phyloP scores from a whole-genome alignment of 2,888 invertebrate species.

The Drosophila mettleri region DNA sequence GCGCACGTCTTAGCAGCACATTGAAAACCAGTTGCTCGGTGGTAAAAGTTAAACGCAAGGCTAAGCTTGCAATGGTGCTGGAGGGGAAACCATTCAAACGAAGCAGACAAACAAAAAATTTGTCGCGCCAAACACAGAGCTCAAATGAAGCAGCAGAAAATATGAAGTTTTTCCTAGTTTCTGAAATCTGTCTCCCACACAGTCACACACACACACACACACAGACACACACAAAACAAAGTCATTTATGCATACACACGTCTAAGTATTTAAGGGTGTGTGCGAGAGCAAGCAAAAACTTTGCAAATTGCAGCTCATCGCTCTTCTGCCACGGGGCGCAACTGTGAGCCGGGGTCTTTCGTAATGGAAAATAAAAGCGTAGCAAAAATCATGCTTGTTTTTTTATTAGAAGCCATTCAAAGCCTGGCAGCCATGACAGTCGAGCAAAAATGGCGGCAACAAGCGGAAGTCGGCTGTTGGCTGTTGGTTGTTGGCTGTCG shows the following conservation, averaged over 20 bases:
- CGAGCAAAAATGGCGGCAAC: constrained; percentile 71
- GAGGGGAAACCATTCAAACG: constrained; percentile 18
- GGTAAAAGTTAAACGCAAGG: constrained; percentile 9
- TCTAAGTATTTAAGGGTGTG: constrained; percentile 6
- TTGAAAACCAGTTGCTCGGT: constrained; percentile 45
- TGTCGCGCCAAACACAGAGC: constrained; percentile 56
- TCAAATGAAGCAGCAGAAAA: constrained; percentile 70
- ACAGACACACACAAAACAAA: constrained; percentile 7
- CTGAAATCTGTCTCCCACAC: constrained; percentile 4
- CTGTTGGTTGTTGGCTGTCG: constrained; percentile 56
- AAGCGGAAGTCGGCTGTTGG: constrained; percentile 73
- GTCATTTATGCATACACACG: constrained; percentile 13
- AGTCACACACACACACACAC: too few species aligned
- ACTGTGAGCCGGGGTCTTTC: background rate
- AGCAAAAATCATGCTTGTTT: constrained; percentile 67
- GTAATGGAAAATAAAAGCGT: constrained; percentile 76
- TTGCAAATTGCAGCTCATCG: constrained; percentile 77
- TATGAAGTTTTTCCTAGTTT: constrained; percentile 68
- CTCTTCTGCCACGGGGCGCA: constrained; percentile 34
- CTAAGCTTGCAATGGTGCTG: background rate
- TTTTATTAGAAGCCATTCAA: constrained; percentile 75
- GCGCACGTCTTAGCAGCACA: constrained; percentile 34
- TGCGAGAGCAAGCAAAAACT: constrained; percentile 66
- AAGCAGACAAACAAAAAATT: constrained; percentile 53
- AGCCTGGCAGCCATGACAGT: constrained; percentile 61